Percentiles rank a stretch among this genome's conserved stretches.
phyloP scores from a whole-genome alignment of 2,113 vertebrate genomes.

The Excalfactoria chinensis region DNA sequence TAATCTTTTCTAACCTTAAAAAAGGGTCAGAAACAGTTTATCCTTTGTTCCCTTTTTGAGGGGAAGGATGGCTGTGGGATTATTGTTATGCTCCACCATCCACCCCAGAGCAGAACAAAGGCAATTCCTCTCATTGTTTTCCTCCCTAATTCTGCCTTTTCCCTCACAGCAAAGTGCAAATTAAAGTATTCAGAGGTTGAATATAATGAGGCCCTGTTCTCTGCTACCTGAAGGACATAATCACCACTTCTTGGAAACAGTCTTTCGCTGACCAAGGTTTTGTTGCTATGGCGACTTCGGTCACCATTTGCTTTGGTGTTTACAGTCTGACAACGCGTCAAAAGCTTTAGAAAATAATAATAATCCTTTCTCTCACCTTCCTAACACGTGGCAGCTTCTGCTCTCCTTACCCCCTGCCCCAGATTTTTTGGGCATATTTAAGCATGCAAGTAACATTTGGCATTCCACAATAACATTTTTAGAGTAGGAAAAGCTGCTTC shows the following conservation, averaged over 20 bases:
- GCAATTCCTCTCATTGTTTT: not conserved
- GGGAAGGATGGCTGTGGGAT: not conserved
- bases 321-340: not conserved
- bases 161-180: slow-evolving; percentile 10
- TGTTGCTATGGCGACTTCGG: slow-evolving; percentile 54
- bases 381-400: not conserved
- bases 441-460: not conserved
- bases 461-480: not conserved
- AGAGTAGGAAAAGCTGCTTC: not conserved
- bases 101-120: not conserved
- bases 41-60: not conserved
- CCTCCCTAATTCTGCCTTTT: not conserved
- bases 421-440: not conserved
- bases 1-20: not conserved
- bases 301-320: slow-evolving; percentile 35
- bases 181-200: not conserved
- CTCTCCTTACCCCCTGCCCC: not conserved
- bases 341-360: not conserved
- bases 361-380: not conserved
- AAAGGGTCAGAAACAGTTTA: not conserved
- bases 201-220: slow-evolving; percentile 20
- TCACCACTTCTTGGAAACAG: slow-evolving; percentile 25
- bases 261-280: slow-evolving; percentile 43
- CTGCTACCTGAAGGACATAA: slow-evolving; percentile 28
- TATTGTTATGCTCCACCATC: not conserved